Percentiles rank a stretch among this genome's conserved stretches.
Conservation (phyloP, 2,888 invertebrate species). For the Lacanobia oleracea region DNA sequence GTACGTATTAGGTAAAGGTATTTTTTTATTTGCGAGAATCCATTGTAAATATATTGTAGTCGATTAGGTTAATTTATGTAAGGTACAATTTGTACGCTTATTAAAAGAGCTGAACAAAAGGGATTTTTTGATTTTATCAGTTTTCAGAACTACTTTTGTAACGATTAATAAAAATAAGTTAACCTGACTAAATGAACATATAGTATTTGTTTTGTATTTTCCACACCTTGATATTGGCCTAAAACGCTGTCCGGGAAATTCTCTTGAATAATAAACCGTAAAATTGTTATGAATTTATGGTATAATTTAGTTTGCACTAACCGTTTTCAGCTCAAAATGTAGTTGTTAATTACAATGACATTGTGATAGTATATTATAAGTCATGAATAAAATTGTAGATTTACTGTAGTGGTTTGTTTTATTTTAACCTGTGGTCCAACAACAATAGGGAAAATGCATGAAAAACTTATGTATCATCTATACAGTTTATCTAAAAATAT, state of each 20-base stretch:
- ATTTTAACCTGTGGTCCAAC: no score
- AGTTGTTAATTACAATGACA: constrained; percentile 63
- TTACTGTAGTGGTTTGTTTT: neutral
- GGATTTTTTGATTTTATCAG: neutral
- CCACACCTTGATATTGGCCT: neutral
- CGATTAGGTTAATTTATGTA: constrained; percentile 50
- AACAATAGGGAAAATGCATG: no score
- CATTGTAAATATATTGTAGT: constrained; percentile 56
- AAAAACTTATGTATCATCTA: no score
- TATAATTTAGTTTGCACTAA: constrained; percentile 2
- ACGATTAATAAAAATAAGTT: no score
- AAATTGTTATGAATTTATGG: neutral
- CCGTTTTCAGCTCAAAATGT: constrained; percentile 22
- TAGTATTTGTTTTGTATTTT: neutral
- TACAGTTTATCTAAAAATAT: no score
- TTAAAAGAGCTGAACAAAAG: neutral
- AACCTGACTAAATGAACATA: neutral
- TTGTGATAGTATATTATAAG: constrained; percentile 80
- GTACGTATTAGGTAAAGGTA: constrained; percentile 53
- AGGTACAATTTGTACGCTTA: constrained; percentile 19
- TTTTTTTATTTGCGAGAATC: constrained; percentile 11
- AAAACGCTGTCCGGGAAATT: neutral
- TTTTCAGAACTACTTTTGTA: neutral
- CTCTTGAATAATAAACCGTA: neutral
- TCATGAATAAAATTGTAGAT: constrained; percentile 62